Base-by-base conservation (phyloP, 2,888 invertebrate genomes). In the Athalia cordata region DNA sequence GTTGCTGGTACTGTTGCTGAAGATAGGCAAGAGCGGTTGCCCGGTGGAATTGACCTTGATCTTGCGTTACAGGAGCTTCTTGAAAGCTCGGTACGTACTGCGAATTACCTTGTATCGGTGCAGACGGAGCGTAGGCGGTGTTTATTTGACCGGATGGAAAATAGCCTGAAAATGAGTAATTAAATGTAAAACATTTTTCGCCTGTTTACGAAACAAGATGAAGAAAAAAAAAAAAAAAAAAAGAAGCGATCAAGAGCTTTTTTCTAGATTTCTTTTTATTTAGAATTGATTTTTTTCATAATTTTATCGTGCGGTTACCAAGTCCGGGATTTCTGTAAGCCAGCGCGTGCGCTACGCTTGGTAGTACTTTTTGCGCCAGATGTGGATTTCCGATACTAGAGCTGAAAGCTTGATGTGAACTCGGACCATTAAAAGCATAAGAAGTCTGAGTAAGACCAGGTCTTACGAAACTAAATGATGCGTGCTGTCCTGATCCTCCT, bases 361-460 rank as follows among this genome's bases (percentile, higher is more conserved):
- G 89, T 4, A 83, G 79, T 45, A 89, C 88, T 78, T 77, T 86
- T 43, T 88, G 87, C 0, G 84, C 86, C 29, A 89, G 79, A 62
- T 86, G 83, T 4, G 87, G 85, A 82, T 89, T 87, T 9, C 89
- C 89, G 68, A 89, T 82, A 77, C 84, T 88, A 43, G 89, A 86
- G 67, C 87, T 87, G 78, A 89, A 89, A 0, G 87, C 83, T 78
- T 89, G 89, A 80, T 88, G 88, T 13, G 89, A 89, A 15, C 87
- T 88, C 0, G 89, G 89, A 4, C 89, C 89, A 68, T 85, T 87
- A 76, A 89, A 89, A 3, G 89, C 83, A 13, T 86, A 89, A 0
- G 89, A 86, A 0, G 89, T 89, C 80, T 89, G 89, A 5, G 89
- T 89, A 47, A 89, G 84, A 52, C 89, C 89, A 1, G 89, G 89